Conservation (phyloP, 2,113 vertebrate genomes). For the Carassius carassius region DNA sequence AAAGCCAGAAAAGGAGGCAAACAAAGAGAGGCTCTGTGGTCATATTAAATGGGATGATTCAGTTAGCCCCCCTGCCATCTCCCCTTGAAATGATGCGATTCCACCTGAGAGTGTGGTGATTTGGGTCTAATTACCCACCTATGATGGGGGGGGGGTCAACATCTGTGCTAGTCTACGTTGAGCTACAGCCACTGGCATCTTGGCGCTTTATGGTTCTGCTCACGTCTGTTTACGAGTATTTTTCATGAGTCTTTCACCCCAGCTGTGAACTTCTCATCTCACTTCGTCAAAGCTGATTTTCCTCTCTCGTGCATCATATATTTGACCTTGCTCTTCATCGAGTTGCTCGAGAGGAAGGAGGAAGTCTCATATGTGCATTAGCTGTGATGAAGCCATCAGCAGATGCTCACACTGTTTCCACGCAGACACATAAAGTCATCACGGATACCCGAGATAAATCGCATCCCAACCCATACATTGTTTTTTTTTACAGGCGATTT, state of each 20-base stretch:
- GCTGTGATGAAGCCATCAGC: constrained; percentile 37
- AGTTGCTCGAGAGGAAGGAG: constrained; percentile 7
- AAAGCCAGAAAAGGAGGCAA: constrained; percentile 16
- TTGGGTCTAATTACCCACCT: constrained; percentile 57
- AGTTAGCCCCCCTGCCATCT: constrained; percentile 48
- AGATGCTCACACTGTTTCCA: constrained; percentile 38
- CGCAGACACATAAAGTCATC: constrained; percentile 17
- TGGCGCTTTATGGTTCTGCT: constrained; percentile 26
- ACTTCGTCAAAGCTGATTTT: constrained; percentile 39
- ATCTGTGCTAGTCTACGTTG: constrained; percentile 51
- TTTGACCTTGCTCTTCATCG: constrained; percentile 41
- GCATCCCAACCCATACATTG: constrained; percentile 2
- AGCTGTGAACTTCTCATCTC: constrained; percentile 26
- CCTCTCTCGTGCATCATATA: constrained; percentile 13
- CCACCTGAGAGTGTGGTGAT: constrained; percentile 55
- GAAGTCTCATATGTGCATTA: constrained; percentile 38
- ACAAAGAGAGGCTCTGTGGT: constrained; percentile 42
- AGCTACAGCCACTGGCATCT: constrained; percentile 41
- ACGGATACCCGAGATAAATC: background rate
- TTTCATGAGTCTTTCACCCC: constrained; percentile 28
- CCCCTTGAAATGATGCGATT: constrained; percentile 38
- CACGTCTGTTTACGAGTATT: constrained; percentile 37
- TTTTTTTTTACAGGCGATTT: constrained; percentile 15
- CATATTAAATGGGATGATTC: constrained; percentile 25
- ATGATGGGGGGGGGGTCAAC: constrained; percentile 47